phyloP scores from a whole-genome alignment of 1,140 invertebrate species.

The Latrodectus geometricus region DNA sequence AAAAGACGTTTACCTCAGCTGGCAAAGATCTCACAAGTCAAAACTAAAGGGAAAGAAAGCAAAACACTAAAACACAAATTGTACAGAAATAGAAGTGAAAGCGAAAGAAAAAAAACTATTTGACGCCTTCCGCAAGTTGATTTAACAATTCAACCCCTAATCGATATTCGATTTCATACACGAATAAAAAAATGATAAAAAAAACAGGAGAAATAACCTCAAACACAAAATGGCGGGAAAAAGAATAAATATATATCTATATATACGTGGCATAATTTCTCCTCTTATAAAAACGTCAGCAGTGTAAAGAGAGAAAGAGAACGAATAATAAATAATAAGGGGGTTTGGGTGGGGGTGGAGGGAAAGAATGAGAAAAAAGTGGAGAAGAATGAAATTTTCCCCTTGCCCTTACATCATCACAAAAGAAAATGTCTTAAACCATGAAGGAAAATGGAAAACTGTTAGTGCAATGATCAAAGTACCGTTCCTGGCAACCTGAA shows the following conservation, averaged over 20 bases:
- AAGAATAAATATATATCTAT: conserved; percentile 38
- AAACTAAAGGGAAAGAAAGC: conserved; percentile 15
- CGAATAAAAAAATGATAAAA: not conserved
- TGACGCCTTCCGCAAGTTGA: conserved; percentile 55
- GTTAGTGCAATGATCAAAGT: conserved; percentile 59
- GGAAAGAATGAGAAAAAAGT: conserved; percentile 17
- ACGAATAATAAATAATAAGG: conserved; percentile 61
- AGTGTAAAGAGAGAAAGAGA: conserved; percentile 38
- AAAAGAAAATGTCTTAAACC: conserved; percentile 60
- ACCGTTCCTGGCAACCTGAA: conserved; percentile 29
- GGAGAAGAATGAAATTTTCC: conserved; percentile 57
- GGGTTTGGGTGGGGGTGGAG: not conserved
- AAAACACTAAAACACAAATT: conserved; percentile 24
- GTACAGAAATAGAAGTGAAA: not conserved
- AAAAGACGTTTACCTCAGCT: conserved; percentile 57
- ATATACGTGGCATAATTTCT: conserved; percentile 57
- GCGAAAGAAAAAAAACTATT: conserved; percentile 21
- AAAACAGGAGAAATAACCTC: not conserved
- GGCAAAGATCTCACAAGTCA: conserved; percentile 56
- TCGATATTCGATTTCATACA: conserved; percentile 57
- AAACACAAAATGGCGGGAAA: conserved; percentile 44
- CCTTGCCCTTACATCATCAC: conserved; percentile 35
- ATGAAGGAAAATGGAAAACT: conserved; percentile 60
- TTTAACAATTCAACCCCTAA: conserved; percentile 59
- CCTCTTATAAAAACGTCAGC: conserved; percentile 55